Conservation (phyloP, 2,113 vertebrate species). For the Romanogobio albipinnatus region DNA sequence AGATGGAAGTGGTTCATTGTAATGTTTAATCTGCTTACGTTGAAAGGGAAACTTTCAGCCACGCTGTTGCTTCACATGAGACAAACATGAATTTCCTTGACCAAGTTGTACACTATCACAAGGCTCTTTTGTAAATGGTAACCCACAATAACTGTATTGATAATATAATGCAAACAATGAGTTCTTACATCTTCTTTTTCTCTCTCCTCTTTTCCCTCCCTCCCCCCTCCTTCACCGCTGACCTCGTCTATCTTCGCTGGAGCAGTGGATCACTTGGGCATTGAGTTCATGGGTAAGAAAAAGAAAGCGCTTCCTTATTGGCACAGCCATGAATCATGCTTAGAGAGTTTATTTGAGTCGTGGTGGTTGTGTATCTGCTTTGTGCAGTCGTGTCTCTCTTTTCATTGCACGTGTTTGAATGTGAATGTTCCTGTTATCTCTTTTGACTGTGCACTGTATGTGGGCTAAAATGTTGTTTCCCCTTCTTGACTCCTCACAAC, state of each 20-base stretch:
- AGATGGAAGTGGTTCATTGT: neutral
- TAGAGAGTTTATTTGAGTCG: neutral
- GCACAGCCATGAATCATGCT: conserved; percentile 29
- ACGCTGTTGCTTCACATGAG: neutral
- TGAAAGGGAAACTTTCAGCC: neutral
- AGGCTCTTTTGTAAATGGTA: neutral
- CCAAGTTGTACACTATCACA: neutral
- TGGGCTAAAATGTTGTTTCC: conserved; percentile 32
- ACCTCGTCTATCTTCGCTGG: conserved; percentile 36
- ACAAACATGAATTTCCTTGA: neutral
- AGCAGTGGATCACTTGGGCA: conserved; percentile 65
- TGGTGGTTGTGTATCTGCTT: conserved; percentile 26
- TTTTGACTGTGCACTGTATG: conserved; percentile 37
- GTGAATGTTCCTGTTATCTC: conserved; percentile 22
- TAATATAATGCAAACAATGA: conserved; percentile 6
- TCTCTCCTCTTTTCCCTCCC: conserved; percentile 9
- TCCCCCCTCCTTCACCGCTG: conserved; percentile 22
- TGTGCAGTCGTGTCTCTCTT: conserved; percentile 26
- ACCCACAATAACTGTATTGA: conserved; percentile 13
- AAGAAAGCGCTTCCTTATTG: conserved; percentile 30
- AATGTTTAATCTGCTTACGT: neutral
- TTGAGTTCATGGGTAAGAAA: conserved; percentile 67
- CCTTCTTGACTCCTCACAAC: conserved; percentile 29
- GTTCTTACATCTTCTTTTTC: conserved; percentile 9
- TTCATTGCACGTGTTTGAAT: conserved; percentile 34